Conservation (phyloP, 2,888 invertebrate species). For the Shargacucullia verbasci region DNA sequence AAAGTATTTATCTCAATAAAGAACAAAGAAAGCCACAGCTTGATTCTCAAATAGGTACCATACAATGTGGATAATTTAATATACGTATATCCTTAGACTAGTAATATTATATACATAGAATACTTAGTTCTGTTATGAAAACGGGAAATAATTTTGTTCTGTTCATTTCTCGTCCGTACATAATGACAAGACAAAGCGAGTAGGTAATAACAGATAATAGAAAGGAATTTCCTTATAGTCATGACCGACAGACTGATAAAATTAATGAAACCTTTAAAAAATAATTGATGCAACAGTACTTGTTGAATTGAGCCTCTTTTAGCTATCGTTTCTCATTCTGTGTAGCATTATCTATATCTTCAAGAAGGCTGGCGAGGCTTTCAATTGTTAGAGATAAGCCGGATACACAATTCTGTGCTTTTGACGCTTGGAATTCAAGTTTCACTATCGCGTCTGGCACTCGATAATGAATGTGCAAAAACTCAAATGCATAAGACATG, state of each 20-base stretch:
- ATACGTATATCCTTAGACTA: too few species aligned
- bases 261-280: slow-evolving; percentile 40
- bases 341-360: slow-evolving; percentile 42
- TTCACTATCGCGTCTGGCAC: too few species aligned
- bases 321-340: slow-evolving; percentile 44
- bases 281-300: slow-evolving; percentile 26
- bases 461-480: too few species aligned
- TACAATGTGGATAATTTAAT: too few species aligned
- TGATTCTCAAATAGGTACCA: too few species aligned
- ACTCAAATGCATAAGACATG: too few species aligned
- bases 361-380: slow-evolving; percentile 29
- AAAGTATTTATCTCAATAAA: too few species aligned
- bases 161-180: background rate
- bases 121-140: background rate
- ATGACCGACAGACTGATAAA: slow-evolving; percentile 16
- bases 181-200: slow-evolving; percentile 1
- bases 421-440: too few species aligned
- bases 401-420: slow-evolving; percentile 34
- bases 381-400: slow-evolving; percentile 48
- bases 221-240: slow-evolving; percentile 27
- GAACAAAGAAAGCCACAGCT: too few species aligned
- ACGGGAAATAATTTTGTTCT: background rate
- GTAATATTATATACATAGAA: background rate
- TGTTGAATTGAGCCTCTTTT: slow-evolving; percentile 37
- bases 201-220: too few species aligned